phyloP scores from a whole-genome alignment of 2,888 invertebrate species.

The Morpho deidamia region DNA sequence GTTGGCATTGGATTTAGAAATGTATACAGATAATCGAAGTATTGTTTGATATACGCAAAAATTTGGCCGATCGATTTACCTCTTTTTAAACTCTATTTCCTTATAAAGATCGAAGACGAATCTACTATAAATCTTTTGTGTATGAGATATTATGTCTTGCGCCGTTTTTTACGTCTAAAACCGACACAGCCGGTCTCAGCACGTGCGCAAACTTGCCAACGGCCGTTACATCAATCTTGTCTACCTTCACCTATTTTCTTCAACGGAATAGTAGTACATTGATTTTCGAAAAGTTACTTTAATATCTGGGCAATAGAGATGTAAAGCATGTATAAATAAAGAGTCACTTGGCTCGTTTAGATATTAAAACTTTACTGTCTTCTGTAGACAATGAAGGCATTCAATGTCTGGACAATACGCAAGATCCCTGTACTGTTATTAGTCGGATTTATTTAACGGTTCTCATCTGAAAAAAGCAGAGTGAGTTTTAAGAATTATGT shows the following conservation, averaged over 20 bases:
- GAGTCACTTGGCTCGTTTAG: constrained; percentile 28
- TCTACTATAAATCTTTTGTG: too few relatives aligned
- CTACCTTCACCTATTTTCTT: constrained; percentile 57
- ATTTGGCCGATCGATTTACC: too few relatives aligned
- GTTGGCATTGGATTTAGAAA: too few relatives aligned
- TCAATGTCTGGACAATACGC: constrained; percentile 64
- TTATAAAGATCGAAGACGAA: too few relatives aligned
- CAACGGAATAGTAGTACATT: constrained; percentile 40
- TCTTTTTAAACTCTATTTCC: too few relatives aligned
- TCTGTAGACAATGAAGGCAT: constrained; percentile 57
- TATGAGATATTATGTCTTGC: too few relatives aligned
- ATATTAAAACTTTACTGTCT: constrained; percentile 32
- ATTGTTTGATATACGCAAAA: too few relatives aligned
- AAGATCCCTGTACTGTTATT: constrained; percentile 52
- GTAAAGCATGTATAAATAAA: constrained; percentile 24
- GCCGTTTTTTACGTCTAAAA: too few relatives aligned
- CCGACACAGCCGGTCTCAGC: constrained; percentile 58
- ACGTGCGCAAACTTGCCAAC: constrained; percentile 66
- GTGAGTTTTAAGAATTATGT: constrained; percentile 26
- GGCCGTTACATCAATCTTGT: constrained; percentile 73
- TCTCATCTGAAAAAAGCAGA: constrained; percentile 38
- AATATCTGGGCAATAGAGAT: constrained; percentile 26
- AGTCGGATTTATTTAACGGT: constrained; percentile 68
- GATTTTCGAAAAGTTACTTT: constrained; percentile 31
- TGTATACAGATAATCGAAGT: too few relatives aligned